phyloP scores from a whole-genome alignment of 2,113 vertebrate genomes.

The zebrafish (Danio rerio) region GRCz12tu NC_133186.1:37685501-37686000 shows the following conservation, averaged over 20 bases:
- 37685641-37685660: slow-evolving; percentile 14
- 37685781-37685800: slow-evolving; percentile 68
- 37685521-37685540: neutral
- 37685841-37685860: neutral
- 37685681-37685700: slow-evolving; percentile 1
- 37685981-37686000: neutral
- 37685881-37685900: neutral
- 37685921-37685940: neutral
- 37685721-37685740: neutral
- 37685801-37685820: slow-evolving; percentile 5
- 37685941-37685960: neutral
- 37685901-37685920: slow-evolving; percentile 4
- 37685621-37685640: slow-evolving; percentile 19
- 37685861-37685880: neutral
- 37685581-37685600: neutral
- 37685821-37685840: neutral
- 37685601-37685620: slow-evolving; percentile 7
- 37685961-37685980: slow-evolving; percentile 1
- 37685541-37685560: neutral
- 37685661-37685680: slow-evolving; percentile 38
- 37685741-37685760: slow-evolving; percentile 66
- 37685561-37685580: neutral
- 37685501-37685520: neutral
- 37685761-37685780: slow-evolving; percentile 69
- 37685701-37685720: neutral